Percentiles rank a stretch among this genome's conserved stretches.
phyloP scores from a whole-genome alignment of 2,113 vertebrate genomes.

The Larimichthys crocea region DNA sequence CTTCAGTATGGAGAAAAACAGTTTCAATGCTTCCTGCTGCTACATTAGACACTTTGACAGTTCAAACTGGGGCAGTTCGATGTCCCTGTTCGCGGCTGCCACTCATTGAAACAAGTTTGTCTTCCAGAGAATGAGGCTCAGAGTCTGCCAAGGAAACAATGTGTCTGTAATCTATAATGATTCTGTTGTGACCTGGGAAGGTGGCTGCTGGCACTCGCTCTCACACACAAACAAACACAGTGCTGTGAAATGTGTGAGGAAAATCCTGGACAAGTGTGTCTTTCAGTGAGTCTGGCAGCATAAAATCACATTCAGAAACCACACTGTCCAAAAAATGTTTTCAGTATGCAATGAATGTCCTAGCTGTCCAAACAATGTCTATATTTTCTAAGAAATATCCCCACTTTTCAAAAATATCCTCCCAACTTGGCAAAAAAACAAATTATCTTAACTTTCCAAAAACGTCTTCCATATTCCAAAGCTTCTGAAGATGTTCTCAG shows the following conservation, averaged over 20 bases:
- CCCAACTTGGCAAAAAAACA: no score
- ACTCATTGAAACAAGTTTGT: background rate
- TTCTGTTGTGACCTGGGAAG: background rate
- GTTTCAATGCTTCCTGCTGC: no score
- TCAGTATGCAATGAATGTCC: background rate
- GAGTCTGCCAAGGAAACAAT: conserved; percentile 10
- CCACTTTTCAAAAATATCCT: background rate
- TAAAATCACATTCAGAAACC: background rate
- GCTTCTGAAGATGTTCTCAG: no score
- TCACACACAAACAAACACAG: background rate
- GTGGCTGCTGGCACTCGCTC: background rate
- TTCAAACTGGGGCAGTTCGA: background rate
- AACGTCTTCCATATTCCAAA: no score
- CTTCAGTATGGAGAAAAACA: background rate
- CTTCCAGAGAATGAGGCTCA: background rate
- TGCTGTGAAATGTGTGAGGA: background rate
- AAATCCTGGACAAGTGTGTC: background rate
- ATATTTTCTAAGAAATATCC: background rate
- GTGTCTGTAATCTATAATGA: background rate
- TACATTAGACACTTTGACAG: background rate
- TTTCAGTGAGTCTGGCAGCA: background rate
- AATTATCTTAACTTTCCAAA: no score
- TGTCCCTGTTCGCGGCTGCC: background rate
- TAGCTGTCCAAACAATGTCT: background rate
- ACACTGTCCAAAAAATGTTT: background rate